Evolutionary conservation across 2,888 invertebrate genomes (phyloP).

Genomic region (Dicroscelio sp.): DNA sequence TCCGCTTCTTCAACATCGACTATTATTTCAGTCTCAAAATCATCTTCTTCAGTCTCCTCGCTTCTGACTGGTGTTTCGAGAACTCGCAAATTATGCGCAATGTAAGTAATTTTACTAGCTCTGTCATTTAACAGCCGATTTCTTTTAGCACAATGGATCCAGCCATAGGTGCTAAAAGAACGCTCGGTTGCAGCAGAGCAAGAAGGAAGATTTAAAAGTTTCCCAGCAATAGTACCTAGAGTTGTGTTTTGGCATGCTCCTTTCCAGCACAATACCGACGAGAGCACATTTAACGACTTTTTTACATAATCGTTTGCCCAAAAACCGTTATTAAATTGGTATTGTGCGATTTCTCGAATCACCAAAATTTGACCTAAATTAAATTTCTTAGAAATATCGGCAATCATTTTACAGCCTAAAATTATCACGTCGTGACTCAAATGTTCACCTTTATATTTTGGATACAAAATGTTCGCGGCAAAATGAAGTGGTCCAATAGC

Average conservation of each 20-base stretch:
- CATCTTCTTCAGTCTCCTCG: not conserved
- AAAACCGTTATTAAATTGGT: constrained; percentile 46
- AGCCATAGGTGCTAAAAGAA: constrained; percentile 72
- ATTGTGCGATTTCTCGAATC: constrained; percentile 54
- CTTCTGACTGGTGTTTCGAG: constrained; percentile 22
- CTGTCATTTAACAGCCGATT: constrained; percentile 57
- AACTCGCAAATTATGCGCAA: constrained; percentile 59
- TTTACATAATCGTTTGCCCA: constrained; percentile 51
- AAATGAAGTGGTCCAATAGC: constrained; percentile 62
- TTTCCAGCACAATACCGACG: constrained; percentile 63
- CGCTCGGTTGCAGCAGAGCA: constrained; percentile 73
- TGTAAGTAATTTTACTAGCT: constrained; percentile 61
- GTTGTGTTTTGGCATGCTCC: constrained; percentile 41
- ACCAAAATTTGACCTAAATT: constrained; percentile 37
- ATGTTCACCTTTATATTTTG: constrained; percentile 52
- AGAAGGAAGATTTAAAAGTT: constrained; percentile 60
- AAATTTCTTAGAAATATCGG: constrained; percentile 48
- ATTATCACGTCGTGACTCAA: constrained; percentile 18
- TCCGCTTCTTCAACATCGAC: too few species aligned
- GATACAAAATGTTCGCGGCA: constrained; percentile 69
- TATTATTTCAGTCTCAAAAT: constrained; percentile 22
- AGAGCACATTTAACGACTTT: constrained; percentile 42
- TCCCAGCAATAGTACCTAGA: constrained; percentile 51
- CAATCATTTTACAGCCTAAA: constrained; percentile 44
- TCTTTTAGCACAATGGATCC: constrained; percentile 71